Base-by-base conservation (phyloP, 2,888 invertebrate species). In the Tachina lurida region DNA sequence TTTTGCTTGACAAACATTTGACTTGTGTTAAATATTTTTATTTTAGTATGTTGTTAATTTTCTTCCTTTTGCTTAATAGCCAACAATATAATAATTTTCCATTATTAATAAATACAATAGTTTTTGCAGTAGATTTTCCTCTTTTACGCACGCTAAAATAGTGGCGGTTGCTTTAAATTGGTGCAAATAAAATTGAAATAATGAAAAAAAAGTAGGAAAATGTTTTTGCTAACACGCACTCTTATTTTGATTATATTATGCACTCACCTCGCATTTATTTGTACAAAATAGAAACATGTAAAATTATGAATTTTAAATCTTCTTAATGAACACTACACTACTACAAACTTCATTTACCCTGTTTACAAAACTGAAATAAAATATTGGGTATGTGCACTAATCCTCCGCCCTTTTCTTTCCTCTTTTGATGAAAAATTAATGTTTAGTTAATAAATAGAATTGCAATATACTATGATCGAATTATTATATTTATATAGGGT, bases 221-320 rank as follows among this genome's bases (percentile, higher is more conserved):
- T 63, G 7, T 43, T 63, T 63, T 58, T n/a, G 17, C 12, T 43
- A 63, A 63, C 62, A 63, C 62, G 62, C 43, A 63, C 43, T 41
- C 43, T 43, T 31, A 15, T 31, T 31, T 31, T 31, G 15, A 58
- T 58, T 31, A 31, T 31, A 3, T 15, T 31, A 31, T 58, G 9
- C 31, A 31, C 31, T 31, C 12, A 58, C 13, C 58, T 15, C 31
- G 13, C 12, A 58, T 13, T 58, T 31, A 58, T 58, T 58, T 58
- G 15, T 31, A 31, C 5, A 31, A 31, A 22, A 58, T 19, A 54
- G 19, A 12, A 54, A 54, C 19, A 22, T 54, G 22, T 54, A 54
- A 19, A 31, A 31, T 31, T 31, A 31, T 31, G 31, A 5, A 31
- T 31, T 31, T 31, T 7, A 31, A 31, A 7, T 31, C 31, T 31